Conservation (phyloP, 2,113 vertebrate species). For the Saccopteryx leptura region DNA sequence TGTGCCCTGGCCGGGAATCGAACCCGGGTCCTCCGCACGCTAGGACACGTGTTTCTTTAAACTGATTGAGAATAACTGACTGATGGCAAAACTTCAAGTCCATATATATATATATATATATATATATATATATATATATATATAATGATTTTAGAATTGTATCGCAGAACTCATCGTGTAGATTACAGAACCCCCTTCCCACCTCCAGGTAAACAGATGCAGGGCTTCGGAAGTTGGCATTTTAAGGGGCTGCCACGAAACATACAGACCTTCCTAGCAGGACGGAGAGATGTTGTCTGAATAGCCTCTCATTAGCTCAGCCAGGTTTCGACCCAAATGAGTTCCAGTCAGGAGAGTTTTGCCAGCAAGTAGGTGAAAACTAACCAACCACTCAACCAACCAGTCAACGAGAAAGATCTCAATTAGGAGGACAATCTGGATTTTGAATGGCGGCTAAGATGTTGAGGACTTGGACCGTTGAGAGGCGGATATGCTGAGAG, state of each 20-base stretch:
- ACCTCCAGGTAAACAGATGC: no score
- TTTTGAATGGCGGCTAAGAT: background rate
- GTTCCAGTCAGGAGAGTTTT: background rate
- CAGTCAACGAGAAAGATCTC: background rate
- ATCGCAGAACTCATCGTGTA: background rate
- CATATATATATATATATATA: background rate
- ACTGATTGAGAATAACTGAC: background rate
- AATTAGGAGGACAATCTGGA: background rate
- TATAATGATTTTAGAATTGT: background rate
- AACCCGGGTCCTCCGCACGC: no score
- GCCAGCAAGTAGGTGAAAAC: background rate
- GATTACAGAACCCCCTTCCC: background rate
- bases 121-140: no score
- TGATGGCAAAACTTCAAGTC: background rate
- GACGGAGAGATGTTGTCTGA: background rate
- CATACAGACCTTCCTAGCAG: background rate
- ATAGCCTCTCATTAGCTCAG: background rate
- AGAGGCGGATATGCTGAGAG: background rate
- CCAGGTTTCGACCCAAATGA: background rate
- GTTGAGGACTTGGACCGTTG: background rate
- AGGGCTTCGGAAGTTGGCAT: background rate
- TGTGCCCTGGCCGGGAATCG: no score
- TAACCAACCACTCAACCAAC: background rate
- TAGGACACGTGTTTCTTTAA: background rate
- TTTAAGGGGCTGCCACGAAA: background rate